These are phyloP conservation scores for Pampus argenteus DNA, from an alignment of 2,797 vertebrate species.

Conservation along the genomic window DNA sequence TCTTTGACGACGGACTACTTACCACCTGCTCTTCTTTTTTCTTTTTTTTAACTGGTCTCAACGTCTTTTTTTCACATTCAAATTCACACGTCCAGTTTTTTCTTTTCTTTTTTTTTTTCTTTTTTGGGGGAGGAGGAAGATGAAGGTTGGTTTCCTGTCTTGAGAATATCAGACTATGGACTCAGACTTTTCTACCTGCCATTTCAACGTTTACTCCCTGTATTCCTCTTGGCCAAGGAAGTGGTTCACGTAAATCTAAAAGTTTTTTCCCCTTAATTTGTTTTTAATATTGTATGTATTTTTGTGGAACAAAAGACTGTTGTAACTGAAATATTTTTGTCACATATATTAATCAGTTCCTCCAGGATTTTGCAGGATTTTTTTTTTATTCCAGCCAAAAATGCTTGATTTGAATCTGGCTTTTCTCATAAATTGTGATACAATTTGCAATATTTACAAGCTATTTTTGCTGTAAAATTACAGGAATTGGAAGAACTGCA, in stretches of 20 bases:
- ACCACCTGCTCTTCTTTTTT: slow-evolving; percentile 20
- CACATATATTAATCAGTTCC: too few relatives aligned
- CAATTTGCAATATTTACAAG: too few relatives aligned
- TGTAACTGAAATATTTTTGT: slow-evolving; percentile 77
- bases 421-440: too few relatives aligned
- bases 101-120: not conserved
- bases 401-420: too few relatives aligned
- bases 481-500: too few relatives aligned
- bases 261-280: slow-evolving; percentile 33
- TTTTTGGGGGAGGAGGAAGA: not conserved
- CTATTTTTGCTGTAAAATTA: too few relatives aligned
- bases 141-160: slow-evolving; percentile 29
- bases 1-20: slow-evolving; percentile 59
- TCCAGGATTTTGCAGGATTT: too few relatives aligned
- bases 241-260: slow-evolving; percentile 46
- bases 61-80: slow-evolving; percentile 26
- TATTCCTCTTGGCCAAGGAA: slow-evolving; percentile 47
- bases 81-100: slow-evolving; percentile 4
- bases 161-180: slow-evolving; percentile 26
- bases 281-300: slow-evolving; percentile 63
- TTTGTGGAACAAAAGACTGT: slow-evolving; percentile 80
- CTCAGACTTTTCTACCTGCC: slow-evolving; percentile 56
- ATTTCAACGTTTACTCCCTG: slow-evolving; percentile 32
- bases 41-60: slow-evolving; percentile 40
- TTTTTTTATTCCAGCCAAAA: too few relatives aligned